Evolutionary conservation across 1,140 invertebrate genomes (phyloP), one percentile per base, ranked within the genome.

Genomic region (Heliconius congener): DNA sequence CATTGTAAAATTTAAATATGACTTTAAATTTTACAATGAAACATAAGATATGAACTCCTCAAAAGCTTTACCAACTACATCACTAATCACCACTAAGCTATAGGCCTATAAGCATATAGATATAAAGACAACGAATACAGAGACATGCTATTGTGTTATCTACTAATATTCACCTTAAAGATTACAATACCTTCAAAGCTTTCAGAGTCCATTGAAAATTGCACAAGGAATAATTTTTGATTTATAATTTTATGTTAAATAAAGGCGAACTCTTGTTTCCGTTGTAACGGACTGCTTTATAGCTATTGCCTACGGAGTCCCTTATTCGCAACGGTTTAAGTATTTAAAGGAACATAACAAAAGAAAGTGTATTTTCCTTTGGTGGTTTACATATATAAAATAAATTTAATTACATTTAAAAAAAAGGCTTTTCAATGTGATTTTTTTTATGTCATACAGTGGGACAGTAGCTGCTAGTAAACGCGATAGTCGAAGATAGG

Each of bases 91-190:
- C 55, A 57, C 55, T n/a, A 57, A 57, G 34, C 34, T 34, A 34
- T 2, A 34, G 30, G 30, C 30, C 30, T 3, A 34, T 34, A 34
- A 34, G 34, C 19, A 57, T 9, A 0, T n/a, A 9, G 55, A 57
- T 57, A n/a, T 57, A 19, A 52, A 52, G 1, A 52, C 8, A 23
- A 57, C 8, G 55, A 57, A 57, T 19, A 57, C 55, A 8, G 8
- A 55, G 4, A 13, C 19, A n/a, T 55, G 52, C 19, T 19, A 55
- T 27, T 60, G n/a, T 60, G n/a, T 8, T 6, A 23, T 60, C 9
- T 16, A 57, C 30, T 57, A 37, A 74, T 57, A 74, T 74, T 60
- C 57, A 60, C 8, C 55, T 30, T 8, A 74, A 74, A 75, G 74
- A 75, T 16, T 75, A n/a, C 74, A 19, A 9, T 11, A 60, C 11